phyloP scores from a whole-genome alignment of 2,888 invertebrate genomes.

The Pilophorus perplexus region DNA sequence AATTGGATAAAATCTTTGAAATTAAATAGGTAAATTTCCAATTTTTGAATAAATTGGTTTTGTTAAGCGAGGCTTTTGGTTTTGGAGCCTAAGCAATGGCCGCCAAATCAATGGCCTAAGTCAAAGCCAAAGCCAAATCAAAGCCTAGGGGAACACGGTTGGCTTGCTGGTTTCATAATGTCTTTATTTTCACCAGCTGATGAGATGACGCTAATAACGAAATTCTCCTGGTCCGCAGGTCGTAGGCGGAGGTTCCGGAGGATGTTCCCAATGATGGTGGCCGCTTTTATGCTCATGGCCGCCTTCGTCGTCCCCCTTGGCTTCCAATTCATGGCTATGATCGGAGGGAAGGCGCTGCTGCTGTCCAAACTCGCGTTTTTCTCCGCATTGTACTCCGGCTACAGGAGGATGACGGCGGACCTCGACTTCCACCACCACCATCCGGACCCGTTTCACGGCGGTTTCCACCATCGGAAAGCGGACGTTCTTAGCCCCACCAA shows the following conservation, averaged over 20 bases:
- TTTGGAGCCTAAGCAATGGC: too few relatives aligned
- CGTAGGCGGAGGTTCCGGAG: conserved; percentile 55
- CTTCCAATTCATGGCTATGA: conserved; percentile 77
- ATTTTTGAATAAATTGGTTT: too few relatives aligned
- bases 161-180: too few relatives aligned
- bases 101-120: too few relatives aligned
- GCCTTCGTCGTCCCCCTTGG: conserved; percentile 77
- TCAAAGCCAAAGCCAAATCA: too few relatives aligned
- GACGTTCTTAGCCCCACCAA: neutral
- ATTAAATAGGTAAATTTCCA: too few relatives aligned
- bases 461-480: conserved; percentile 27
- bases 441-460: neutral
- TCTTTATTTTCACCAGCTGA: too few relatives aligned
- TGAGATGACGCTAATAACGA: too few relatives aligned
- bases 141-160: too few relatives aligned
- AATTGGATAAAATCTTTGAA: too few relatives aligned
- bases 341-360: conserved; percentile 76
- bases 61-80: too few relatives aligned
- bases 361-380: conserved; percentile 79
- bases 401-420: conserved; percentile 44
- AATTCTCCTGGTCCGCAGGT: conserved; percentile 21
- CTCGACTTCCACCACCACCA: conserved; percentile 45
- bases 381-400: conserved; percentile 59
- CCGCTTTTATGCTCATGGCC: conserved; percentile 72
- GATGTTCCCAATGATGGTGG: conserved; percentile 75